A percentile compares a stretch with the other conserved stretches of the same genome.
These are phyloP conservation scores for Trogon melanurus DNA, from an alignment of 2,113 vertebrate species.

Conservation along the genomic window DNA sequence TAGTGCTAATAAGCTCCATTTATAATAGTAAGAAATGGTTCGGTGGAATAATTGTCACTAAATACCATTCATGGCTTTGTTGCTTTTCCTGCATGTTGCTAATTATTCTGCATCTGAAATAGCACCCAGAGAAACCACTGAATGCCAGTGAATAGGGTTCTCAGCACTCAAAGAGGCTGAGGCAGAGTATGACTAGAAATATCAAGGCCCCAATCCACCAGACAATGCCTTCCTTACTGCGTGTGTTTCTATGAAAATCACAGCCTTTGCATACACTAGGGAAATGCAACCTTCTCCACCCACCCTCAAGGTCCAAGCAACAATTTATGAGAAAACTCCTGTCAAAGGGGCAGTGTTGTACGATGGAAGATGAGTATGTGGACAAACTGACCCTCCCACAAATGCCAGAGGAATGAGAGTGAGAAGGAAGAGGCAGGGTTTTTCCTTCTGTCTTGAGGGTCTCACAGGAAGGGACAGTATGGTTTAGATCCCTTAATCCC, in stretches of 20 bases:
- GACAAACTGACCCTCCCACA: neutral
- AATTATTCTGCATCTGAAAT: constrained; percentile 81
- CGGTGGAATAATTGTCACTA: constrained; percentile 82
- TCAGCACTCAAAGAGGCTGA: constrained; percentile 56
- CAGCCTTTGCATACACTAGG: neutral
- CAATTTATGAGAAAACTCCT: neutral
- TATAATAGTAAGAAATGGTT: constrained; percentile 81
- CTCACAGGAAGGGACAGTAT: neutral
- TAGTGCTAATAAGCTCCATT: constrained; percentile 82
- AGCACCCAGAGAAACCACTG: constrained; percentile 74
- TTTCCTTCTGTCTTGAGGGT: neutral
- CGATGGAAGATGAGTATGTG: neutral
- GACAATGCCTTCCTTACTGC: constrained; percentile 60
- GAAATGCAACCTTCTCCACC: neutral
- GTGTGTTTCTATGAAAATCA: constrained; percentile 41
- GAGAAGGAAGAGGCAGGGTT: neutral
- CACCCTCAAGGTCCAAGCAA: neutral
- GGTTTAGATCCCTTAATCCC: neutral
- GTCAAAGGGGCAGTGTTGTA: neutral
- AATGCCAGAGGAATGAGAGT: neutral
- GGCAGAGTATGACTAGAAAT: constrained; percentile 67
- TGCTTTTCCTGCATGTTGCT: constrained; percentile 79
- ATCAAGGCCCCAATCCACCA: constrained; percentile 64
- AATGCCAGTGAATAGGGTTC: constrained; percentile 75
- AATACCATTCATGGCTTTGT: constrained; percentile 81